Percentiles rank a stretch among this genome's conserved stretches.
Evolutionary conservation across 2,113 vertebrate genomes (phyloP).

Genomic region (Tachuris rubrigastra): DNA sequence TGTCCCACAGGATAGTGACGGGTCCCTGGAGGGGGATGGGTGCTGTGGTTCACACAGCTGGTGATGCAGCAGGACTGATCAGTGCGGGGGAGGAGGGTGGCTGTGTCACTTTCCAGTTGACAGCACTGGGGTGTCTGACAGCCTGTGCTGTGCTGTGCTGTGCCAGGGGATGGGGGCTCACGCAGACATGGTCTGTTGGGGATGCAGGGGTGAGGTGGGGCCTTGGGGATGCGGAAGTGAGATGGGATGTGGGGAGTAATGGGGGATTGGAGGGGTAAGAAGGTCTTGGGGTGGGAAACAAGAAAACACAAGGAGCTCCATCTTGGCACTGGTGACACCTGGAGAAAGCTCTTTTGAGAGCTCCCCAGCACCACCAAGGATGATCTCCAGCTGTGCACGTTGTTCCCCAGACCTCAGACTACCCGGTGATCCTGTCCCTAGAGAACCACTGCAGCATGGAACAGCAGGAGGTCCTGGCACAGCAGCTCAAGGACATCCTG

Average conservation of each 20-base stretch:
- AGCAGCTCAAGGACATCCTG: slow-evolving; percentile 81
- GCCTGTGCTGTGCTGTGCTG: accelerated
- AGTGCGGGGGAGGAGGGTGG: accelerated
- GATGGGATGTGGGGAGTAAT: background rate
- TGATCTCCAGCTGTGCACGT: background rate
- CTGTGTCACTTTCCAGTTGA: background rate
- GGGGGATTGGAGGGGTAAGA: background rate
- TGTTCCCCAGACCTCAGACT: slow-evolving; percentile 79
- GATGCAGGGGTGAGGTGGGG: background rate
- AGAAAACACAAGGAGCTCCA: background rate
- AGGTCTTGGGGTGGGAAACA: background rate
- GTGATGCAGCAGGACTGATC: background rate
- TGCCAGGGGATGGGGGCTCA: background rate
- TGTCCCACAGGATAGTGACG: background rate
- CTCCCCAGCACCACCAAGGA: background rate
- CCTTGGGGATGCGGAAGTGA: background rate
- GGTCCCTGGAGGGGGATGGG: background rate
- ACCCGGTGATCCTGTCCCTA: slow-evolving; percentile 88
- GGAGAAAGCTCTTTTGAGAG: background rate
- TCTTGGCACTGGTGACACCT: background rate
- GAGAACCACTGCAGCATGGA: slow-evolving; percentile 93
- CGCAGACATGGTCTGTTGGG: background rate
- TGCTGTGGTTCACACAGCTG: background rate
- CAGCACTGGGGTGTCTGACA: background rate
- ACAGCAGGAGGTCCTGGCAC: slow-evolving; percentile 84